Evolutionary conservation across 2,888 invertebrate genomes (phyloP).

Genomic region (Sisyra nigra): DNA sequence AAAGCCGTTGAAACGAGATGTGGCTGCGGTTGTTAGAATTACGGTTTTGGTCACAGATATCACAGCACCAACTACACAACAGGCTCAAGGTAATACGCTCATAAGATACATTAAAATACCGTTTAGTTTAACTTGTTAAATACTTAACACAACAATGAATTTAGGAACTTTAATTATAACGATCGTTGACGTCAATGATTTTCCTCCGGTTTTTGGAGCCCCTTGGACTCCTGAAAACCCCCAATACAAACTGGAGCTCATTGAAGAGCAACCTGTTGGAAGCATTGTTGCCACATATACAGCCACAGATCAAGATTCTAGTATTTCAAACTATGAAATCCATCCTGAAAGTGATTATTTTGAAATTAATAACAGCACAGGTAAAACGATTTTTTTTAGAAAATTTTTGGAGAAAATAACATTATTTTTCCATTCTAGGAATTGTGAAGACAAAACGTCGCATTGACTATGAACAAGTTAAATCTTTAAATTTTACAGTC

Average conservation of each 20-base stretch:
- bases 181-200: conserved; percentile 53
- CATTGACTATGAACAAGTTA: conserved; percentile 71
- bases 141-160: background rate
- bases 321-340: conserved; percentile 58
- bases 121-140: background rate
- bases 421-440: conserved; percentile 29
- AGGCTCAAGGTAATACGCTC: conserved; percentile 61
- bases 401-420: background rate
- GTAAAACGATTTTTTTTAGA: conserved; percentile 24
- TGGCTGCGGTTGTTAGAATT: conserved; percentile 60
- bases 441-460: conserved; percentile 58
- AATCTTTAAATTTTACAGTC: conserved; percentile 60
- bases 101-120: too few relatives aligned
- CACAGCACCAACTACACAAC: conserved; percentile 60
- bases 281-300: conserved; percentile 59
- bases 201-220: conserved; percentile 50
- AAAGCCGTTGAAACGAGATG: conserved; percentile 41
- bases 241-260: conserved; percentile 44
- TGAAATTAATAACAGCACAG: conserved; percentile 64
- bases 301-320: conserved; percentile 70
- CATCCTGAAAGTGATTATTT: conserved; percentile 60
- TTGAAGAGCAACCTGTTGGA: conserved; percentile 71
- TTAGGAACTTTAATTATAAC: conserved; percentile 48
- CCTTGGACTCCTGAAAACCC: conserved; percentile 56
- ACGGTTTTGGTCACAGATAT: conserved; percentile 68